Evolutionary conservation across 2,113 vertebrate species (phyloP), one percentile per base, ranked within the genome.

Genomic region (Spermophilus dauricus): DNA sequence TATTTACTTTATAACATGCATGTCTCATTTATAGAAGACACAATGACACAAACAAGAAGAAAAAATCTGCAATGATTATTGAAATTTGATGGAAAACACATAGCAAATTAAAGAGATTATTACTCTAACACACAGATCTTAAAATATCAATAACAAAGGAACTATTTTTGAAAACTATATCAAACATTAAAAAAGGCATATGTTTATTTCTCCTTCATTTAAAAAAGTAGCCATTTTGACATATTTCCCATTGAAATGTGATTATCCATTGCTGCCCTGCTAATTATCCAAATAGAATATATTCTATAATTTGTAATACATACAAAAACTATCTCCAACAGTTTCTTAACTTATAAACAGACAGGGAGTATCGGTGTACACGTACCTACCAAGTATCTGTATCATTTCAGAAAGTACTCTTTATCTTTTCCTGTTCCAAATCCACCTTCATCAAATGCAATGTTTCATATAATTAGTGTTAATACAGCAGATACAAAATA

Each of bases 71-170:
- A 88, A 69, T 51, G 20, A 84, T 78, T 70, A 81, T 2, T 93
- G 10, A 97, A 94, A 86, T 56, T 42, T 93, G 61, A 84, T 67
- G 48, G 20, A 72, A 86, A 91, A 94, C 18, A 94, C 28, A 91
- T 17, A 72, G 9, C 53, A 83, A 51, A 80, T 80, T 32, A 70
- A 1, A 94, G 11, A 70, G 11, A 63, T 76, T 86, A 82, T 18
- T 34, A 30, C 16, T 10, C 8, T 89, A 83, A 95, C 24, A 63
- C 24, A 63, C 22, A 63, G 24, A 63, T 28, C 61, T 63, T 63
- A 63, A 63, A 63, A 63, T 63, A 63, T 10, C 24, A 63, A 63
- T 28, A 26, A 63, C 8, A 63, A 63, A 63, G 14, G 37, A 94
- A 78, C 69, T 84, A 89, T 80, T 93, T 9, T 18, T 73, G 34